A percentile compares a stretch with the other conserved stretches of the same genome.
Conservation (phyloP, 1,140 invertebrate genomes). For the Leptopilina clavipes region DNA sequence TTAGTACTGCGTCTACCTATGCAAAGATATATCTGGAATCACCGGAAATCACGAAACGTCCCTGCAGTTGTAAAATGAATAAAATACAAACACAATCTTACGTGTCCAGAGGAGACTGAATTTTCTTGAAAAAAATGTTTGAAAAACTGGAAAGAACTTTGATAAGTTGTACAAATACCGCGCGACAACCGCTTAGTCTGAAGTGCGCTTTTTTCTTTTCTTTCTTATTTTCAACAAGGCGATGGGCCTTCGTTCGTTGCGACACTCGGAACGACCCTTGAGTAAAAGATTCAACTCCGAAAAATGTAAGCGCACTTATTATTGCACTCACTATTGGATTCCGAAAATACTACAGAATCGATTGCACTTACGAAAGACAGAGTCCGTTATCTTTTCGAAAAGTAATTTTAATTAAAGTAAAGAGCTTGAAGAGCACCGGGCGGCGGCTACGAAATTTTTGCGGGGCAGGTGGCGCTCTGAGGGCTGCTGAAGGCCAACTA, state of each 20-base stretch:
- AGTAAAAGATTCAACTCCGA: conserved; percentile 48
- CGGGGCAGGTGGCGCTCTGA: conserved; percentile 7
- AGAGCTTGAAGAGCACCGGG: conserved; percentile 48
- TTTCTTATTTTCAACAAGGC: background rate
- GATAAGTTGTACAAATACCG: background rate
- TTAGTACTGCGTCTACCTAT: too few relatives aligned
- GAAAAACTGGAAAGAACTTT: background rate
- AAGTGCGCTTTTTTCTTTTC: conserved; percentile 25
- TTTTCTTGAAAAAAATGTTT: too few relatives aligned
- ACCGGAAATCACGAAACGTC: too few relatives aligned
- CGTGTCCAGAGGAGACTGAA: too few relatives aligned
- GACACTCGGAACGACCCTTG: background rate
- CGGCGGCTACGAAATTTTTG: conserved; percentile 55
- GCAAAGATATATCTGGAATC: too few relatives aligned
- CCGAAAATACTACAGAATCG: conserved; percentile 41
- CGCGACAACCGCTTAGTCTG: background rate
- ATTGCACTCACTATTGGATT: conserved; percentile 23
- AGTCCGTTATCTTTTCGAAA: background rate
- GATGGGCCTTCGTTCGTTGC: background rate
- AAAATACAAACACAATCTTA: too few relatives aligned
- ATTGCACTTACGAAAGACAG: conserved; percentile 36
- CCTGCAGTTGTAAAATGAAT: too few relatives aligned
- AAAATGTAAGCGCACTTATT: conserved; percentile 51
- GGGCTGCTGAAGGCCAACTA: background rate
- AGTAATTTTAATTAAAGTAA: conserved; percentile 43